Evolutionary conservation across 1,140 invertebrate genomes (phyloP), one percentile per base, ranked within the genome.

Genomic region (Bombus affinis): DNA sequence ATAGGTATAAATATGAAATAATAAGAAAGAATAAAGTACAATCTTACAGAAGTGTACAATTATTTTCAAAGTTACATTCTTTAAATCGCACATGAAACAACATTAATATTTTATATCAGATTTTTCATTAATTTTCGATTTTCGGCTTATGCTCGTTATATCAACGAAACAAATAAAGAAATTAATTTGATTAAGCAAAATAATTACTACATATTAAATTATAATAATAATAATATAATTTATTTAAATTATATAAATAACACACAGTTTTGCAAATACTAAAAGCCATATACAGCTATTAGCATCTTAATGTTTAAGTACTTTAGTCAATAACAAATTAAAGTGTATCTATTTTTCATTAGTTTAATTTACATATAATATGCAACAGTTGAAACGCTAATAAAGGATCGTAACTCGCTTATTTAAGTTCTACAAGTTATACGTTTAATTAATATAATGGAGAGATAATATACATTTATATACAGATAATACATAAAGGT

Each of bases 141-240:
- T 59, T 76, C 74, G 2, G 6, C 57, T 59, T 37, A 28, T 37
- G 13, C 9, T n/a, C 1, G 15, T 39, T 37, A 9, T 28, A 53
- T 18, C 4, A 42, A 44, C 12, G n/a, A 0, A 59, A 35, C 28
- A 28, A 70, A 70, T 25, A 39, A 59, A 59, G 13, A n/a, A 76
- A 76, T 59, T 59, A 76, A 76, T 3, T 28, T n/a, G 35, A 76
- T 18, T 4, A 39, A 59, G 74, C 53, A n/a, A 76, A 59, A 76
- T 59, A 39, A 59, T 39, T 53, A 37, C 18, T 59, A 32, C 13
- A 57, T 5, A 44, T 32, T 73, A 59, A 39, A 15, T 4, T 28
- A 53, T 12, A 59, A 76, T 25, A 13, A 15, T 42, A 6, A 32
- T 18, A 73, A 42, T 53, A 53, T 22, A 53, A 22, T 53, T 53